Base-by-base conservation (phyloP, 2,888 invertebrate genomes). In the Lysandra bellargus region DNA sequence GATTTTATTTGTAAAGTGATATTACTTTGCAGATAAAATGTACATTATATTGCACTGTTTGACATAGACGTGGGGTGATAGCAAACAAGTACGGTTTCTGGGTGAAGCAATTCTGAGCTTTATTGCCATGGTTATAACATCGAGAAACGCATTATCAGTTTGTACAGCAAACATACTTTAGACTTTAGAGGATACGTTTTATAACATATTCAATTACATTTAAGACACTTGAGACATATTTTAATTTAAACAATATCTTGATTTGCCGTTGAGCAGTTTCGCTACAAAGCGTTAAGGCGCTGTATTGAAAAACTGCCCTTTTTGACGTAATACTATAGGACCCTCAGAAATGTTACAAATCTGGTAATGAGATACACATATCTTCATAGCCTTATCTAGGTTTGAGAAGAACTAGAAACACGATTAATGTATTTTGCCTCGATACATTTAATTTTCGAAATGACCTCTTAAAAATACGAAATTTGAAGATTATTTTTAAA, bases 1-100 rank as follows among this genome's bases (percentile, higher is more conserved):
- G 69, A 14, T 69, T 69, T 69, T 69, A 69, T 69, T 69, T 69
- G 69, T 69, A 69, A 69, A 69, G 69, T 69, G 69, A 69, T 69
- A 69, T 69, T 69, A 69, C 69, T 69, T 69, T 69, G 33, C 69
- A 69, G 69, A 69, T 69, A 69, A 69, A 74, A 44, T 74, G 74
- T 74, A 74, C 74, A 74, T 74, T 74, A 44, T 44, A 74, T 44
- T 74, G 74, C 44, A 74, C n/a, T 74, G 74, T 44, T 44, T 44
- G 74, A 44, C 74, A 44, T n/a, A 74, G 23, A 74, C 44, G 74
- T 44, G 7, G 40, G 7, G 74, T n/a, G 73, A 73, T 40, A 5
- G 69, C 69, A 69, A 37, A 69, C 69, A 33, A 33, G 33, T 17
- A 69, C 17, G 69, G 33, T 23, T 64, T 2, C 23, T 2, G 9